These are phyloP conservation scores for Polyommatus icarus DNA, from an alignment of 2,888 invertebrate genomes.

Conservation along the genomic window DNA sequence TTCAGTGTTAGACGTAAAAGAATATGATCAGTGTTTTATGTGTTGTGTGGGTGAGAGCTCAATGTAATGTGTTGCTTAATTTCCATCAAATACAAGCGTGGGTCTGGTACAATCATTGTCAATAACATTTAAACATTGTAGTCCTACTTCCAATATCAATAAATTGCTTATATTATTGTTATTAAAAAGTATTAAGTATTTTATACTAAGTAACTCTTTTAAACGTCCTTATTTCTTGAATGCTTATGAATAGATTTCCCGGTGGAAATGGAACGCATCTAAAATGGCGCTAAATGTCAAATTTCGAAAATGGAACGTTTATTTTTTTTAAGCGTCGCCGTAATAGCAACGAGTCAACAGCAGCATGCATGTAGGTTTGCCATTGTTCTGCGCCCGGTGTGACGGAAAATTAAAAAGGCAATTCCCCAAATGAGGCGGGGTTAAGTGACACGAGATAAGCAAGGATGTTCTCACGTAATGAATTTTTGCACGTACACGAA, in stretches of 20 bases:
- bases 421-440: conserved; percentile 68
- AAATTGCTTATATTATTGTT: neutral
- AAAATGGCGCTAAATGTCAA: conserved; percentile 6
- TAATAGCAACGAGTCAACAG: neutral
- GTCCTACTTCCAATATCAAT: neutral
- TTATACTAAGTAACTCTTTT: too few relatives aligned
- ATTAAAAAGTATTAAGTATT: too few relatives aligned
- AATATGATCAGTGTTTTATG: conserved; percentile 29
- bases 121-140: conserved; percentile 7
- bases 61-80: conserved; percentile 20
- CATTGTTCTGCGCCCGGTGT: conserved; percentile 50
- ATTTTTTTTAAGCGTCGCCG: conserved; percentile 7
- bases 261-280: neutral
- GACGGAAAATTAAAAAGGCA: conserved; percentile 72
- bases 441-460: conserved; percentile 48
- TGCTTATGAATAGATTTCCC: neutral
- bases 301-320: conserved; percentile 13
- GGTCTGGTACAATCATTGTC: conserved; percentile 4
- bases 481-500: conserved; percentile 32
- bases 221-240: neutral
- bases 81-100: conserved; percentile 21
- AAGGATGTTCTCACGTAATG: conserved; percentile 37
- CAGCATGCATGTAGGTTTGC: conserved; percentile 42
- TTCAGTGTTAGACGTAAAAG: conserved; percentile 21
- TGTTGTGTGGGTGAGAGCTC: conserved; percentile 14